phyloP scores from a whole-genome alignment of 2,797 vertebrate genomes.

The Etheostoma perlongum region DNA sequence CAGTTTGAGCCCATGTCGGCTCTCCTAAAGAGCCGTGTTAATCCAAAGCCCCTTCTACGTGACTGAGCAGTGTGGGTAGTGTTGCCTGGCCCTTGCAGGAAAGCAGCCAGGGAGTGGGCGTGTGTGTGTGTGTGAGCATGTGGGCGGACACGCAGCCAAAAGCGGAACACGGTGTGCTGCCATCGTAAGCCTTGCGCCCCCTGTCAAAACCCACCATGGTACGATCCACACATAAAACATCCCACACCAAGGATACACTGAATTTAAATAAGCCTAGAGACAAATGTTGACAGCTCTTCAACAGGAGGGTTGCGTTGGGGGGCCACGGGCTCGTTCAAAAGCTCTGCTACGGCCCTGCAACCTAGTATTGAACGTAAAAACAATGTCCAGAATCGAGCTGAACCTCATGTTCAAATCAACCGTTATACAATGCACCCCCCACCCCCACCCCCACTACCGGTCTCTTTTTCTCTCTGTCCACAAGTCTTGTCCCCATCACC shows the following conservation, averaged over 20 bases:
- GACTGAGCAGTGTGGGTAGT: slow-evolving; percentile 46
- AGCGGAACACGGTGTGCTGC: slow-evolving; percentile 50
- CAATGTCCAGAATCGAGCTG: slow-evolving; percentile 28
- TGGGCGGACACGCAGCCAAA: slow-evolving; percentile 21
- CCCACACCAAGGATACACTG: slow-evolving; percentile 1
- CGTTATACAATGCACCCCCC: slow-evolving; percentile 59
- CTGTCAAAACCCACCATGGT: slow-evolving; percentile 38
- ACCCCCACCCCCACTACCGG: slow-evolving; percentile 23
- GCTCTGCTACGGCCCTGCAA: slow-evolving; percentile 30
- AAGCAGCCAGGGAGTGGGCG: slow-evolving; percentile 44
- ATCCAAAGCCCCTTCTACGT: slow-evolving; percentile 48
- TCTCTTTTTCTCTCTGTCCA: slow-evolving; percentile 47
- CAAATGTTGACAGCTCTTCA: not conserved
- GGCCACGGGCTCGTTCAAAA: not conserved
- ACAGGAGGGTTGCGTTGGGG: not conserved
- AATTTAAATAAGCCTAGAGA: not conserved
- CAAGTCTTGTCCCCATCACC: slow-evolving; percentile 11
- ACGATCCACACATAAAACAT: slow-evolving; percentile 28
- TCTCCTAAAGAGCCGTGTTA: slow-evolving; percentile 24
- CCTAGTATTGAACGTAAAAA: not conserved
- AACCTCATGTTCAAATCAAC: slow-evolving; percentile 45
- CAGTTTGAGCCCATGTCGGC: not conserved
- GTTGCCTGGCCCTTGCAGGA: not conserved
- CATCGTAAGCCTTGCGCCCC: slow-evolving; percentile 29
- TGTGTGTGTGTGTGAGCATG: not conserved